Evolutionary conservation across 1,140 invertebrate species (phyloP).

Genomic region (Caerostris extrusa): DNA sequence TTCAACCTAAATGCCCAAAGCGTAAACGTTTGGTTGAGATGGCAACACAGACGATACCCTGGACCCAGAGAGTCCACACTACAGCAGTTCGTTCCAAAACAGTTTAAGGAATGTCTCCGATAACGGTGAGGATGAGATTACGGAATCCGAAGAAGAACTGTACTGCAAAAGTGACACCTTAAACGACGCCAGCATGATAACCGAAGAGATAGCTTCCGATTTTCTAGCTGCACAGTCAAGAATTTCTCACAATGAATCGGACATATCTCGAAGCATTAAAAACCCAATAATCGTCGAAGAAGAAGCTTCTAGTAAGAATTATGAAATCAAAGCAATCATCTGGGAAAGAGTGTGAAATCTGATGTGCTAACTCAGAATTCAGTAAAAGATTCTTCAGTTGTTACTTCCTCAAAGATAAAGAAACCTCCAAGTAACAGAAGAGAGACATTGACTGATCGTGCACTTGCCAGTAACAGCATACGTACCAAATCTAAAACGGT

Average conservation of each 20-base stretch:
- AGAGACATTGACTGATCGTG: neutral
- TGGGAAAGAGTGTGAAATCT: neutral
- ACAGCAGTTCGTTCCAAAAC: constrained; percentile 4
- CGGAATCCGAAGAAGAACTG: constrained; percentile 28
- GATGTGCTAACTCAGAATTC: neutral
- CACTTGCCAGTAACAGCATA: neutral
- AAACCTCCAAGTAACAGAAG: neutral
- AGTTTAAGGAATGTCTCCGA: neutral
- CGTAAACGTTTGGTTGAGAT: neutral
- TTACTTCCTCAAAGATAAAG: neutral
- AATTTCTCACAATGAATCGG: neutral
- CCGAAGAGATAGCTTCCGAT: constrained; percentile 71
- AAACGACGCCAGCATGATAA: constrained; percentile 72
- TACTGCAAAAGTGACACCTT: constrained; percentile 66
- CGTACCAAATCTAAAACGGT: neutral
- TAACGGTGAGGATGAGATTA: neutral
- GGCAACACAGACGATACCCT: constrained; percentile 37
- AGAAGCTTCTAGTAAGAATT: neutral
- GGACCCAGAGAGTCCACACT: neutral
- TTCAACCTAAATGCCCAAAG: neutral
- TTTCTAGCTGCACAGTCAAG: neutral
- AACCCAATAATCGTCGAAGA: neutral
- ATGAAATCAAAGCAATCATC: neutral
- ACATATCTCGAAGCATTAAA: neutral
- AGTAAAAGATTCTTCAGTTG: neutral